A percentile compares a stretch with the other conserved stretches of the same genome.
Evolutionary conservation across 2,113 vertebrate genomes (phyloP).

Genomic region (Alces alces): DNA sequence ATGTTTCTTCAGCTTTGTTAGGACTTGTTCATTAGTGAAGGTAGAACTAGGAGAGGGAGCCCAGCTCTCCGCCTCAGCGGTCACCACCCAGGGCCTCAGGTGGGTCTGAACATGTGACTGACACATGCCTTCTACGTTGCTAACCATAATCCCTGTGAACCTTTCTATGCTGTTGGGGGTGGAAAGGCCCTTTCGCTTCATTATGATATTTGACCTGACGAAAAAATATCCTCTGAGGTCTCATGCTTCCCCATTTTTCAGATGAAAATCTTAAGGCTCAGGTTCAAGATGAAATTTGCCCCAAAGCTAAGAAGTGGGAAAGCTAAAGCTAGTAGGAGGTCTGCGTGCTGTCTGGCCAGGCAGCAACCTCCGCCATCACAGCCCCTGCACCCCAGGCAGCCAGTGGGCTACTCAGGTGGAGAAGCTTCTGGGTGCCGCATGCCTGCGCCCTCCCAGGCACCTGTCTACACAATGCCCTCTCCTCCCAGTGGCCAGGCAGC

Average conservation of each 20-base stretch:
- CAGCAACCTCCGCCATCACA: fast-evolving
- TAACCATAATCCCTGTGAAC: background rate
- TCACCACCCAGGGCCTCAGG: fast-evolving
- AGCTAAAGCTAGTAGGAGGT: background rate
- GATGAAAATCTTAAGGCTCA: background rate
- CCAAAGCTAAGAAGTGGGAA: background rate
- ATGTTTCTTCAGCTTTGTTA: background rate
- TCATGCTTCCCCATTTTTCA: background rate
- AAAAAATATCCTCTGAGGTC: background rate
- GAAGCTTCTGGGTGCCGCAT: fast-evolving
- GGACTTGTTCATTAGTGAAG: background rate
- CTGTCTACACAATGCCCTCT: background rate
- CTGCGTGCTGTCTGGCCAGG: background rate
- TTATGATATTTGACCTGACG: background rate
- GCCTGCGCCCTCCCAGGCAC: background rate
- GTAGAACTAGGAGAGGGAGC: background rate
- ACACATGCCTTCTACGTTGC: fast-evolving
- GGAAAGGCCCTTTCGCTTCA: background rate
- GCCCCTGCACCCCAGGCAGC: fast-evolving
- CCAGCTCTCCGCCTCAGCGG: background rate
- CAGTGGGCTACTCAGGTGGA: fast-evolving
- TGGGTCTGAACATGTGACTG: too few relatives aligned
- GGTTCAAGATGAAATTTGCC: background rate
- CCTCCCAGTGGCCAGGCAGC: background rate
- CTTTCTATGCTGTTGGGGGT: background rate